Percentiles rank a stretch among this genome's conserved stretches.
phyloP scores from a whole-genome alignment of 2,113 vertebrate species.

The Butorides virescens region DNA sequence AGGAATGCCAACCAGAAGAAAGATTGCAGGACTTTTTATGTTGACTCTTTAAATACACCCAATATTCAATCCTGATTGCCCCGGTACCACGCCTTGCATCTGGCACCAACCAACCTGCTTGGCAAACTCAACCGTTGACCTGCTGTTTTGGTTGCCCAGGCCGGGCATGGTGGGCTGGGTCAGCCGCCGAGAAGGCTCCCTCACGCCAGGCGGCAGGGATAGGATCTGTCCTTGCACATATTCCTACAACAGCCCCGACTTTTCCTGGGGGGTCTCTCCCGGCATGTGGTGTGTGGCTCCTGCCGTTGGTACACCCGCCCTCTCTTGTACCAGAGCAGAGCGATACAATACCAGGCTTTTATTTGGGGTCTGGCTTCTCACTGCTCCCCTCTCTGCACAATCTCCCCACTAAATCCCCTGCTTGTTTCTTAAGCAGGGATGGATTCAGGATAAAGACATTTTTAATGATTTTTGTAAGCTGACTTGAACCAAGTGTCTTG shows the following conservation, averaged over 20 bases:
- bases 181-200: neutral
- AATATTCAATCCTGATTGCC: neutral
- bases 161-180: accelerated
- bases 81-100: neutral
- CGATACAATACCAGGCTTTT: neutral
- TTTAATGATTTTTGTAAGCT: neutral
- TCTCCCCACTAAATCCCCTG: neutral
- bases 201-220: neutral
- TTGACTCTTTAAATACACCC: neutral
- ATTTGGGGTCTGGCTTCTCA: neutral
- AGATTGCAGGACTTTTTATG: neutral
- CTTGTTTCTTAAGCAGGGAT: neutral
- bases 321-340: neutral
- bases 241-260: neutral
- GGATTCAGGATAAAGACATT: neutral
- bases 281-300: neutral
- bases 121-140: neutral
- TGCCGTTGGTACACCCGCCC: accelerated
- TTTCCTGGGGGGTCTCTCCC: neutral
- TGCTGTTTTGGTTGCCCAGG: accelerated
- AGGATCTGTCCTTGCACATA: neutral
- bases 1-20: neutral
- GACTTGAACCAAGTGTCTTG: neutral
- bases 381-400: neutral
- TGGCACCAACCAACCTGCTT: neutral